Base-by-base conservation (phyloP, 2,113 vertebrate genomes). In the Conger conger region DNA sequence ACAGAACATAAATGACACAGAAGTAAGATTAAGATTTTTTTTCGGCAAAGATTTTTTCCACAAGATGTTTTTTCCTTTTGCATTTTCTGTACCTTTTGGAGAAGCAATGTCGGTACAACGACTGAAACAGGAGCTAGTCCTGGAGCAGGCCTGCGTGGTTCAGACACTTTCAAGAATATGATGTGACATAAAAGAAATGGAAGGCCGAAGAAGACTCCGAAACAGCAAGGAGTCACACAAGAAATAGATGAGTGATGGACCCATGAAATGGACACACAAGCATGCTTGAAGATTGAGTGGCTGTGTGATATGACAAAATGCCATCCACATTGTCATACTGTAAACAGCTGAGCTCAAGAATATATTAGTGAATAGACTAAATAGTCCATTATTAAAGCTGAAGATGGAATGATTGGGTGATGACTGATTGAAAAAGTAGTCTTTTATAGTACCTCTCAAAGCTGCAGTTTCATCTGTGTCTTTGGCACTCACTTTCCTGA, bases 91-190 rank as follows among this genome's bases (percentile, higher is more conserved):
- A 83, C 82, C 82, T 83, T 83, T 77, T 20, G 68, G 68, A 33
- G 40, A 27, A 54, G 35, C 36, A 50, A 78, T 54, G 60, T 80
- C 53, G 60, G 54, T 6, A 42, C 40, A 42, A 42, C 63, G 20
- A 42, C 94, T 0, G 95, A 94, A 92, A 94, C 91, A 91, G 93
- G 87, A 94, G 86, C 95, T 40, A 53, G 20, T 87, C 92, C 94
- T 89, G 87, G 73, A 76, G 94, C 37, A 54, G 54, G 90, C 92
- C 96, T 96, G 93, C 94, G 92, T 87, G 87, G 92, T 93, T 91
- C 93, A 88, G 89, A 91, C 88, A 92, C 95, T 96, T 95, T 90
- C 95, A 95, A 94, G 86, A 92, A 94, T 86, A 94, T 91, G 88
- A 92, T 92, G 92, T 60, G 80, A 93, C 86, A 92, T 92, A 93